Evolutionary conservation across 30 jellyfish, hydroid and myxozoan genomes (phyloP), one percentile per base, ranked within the genome.

Genomic region (Catostylus mosaicus): DNA sequence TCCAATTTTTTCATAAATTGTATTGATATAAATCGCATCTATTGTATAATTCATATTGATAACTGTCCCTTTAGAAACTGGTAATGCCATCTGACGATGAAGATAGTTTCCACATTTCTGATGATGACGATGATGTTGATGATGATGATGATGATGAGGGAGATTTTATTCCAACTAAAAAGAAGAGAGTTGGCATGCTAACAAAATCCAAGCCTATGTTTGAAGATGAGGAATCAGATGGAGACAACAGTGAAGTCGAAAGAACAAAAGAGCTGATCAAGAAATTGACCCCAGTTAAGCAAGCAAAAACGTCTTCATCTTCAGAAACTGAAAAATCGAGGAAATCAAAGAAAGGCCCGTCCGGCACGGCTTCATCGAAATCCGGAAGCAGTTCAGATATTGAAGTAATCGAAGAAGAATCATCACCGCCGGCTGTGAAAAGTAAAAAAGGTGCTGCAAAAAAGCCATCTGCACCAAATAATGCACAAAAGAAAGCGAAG

Each of bases 181-280:
- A 52, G 72, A 89, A 67, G 77, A 40, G 19, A 20, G 74, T 51
- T 24, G n/a, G 34, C 22, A 14, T 73, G 22, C 35, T 30, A 4
- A 32, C 46, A 22, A 68, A 61, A 20, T 16, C 61, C 70, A 85
- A 73, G 36, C 76, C 59, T 0, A 3, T 23, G 26, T 74, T 29
- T 47, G 83, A 75, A 38, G 34, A 34, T 38, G 94, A 72, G 34
- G 87, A 65, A 14, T 84, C 83, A 0, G 98, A 91, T 61, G 73
- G 84, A 0, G 95, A 85, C 6, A 91, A 91, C 86, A 68, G 95
- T 48, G 98, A 91, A 38, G 93, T 75, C 3, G 98, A 87, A 33
- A 84, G 78, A 57, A 91, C 98, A 3, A 81, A 91, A 30, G 96
- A 78, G 1, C 70, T 91, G 26, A 91, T 91, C 57, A 84, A 62